Evolutionary conservation across 2,888 invertebrate genomes (phyloP), one percentile per base, ranked within the genome.

Genomic region (Cerastis leucographa): DNA sequence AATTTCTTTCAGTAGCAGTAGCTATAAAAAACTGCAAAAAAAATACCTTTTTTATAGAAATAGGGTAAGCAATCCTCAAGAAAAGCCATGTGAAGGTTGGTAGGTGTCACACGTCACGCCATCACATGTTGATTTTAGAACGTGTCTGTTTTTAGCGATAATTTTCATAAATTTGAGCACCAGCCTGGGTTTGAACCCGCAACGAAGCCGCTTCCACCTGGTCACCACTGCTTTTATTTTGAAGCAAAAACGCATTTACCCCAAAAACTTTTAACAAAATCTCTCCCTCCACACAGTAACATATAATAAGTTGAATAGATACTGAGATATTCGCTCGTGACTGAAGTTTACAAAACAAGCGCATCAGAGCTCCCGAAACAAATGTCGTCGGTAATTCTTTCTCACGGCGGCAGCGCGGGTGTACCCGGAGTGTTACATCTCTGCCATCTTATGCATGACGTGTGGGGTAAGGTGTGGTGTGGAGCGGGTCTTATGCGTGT

Each of bases 351-450:
- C 91, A 91, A 90, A 91, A 91, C 90, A 91, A 90, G 90, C 90
- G 92, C 91, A 92, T 92, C 92, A 90, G 90, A 92, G 92, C 90
- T 92, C 92, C 85, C 89, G 93, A 92, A 93, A 94, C 94, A 95
- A 95, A 95, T 95, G 95, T 94, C 92, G 93, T 87, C 93, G 91
- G 89, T 92, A 92, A 92, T 95, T 93, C 93, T 92, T 95, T 95
- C 95, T 94, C 95, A 95, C 95, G 94, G 92, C 35, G 3, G 35
- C 35, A 35, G 3, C 72, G 82, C 90, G 87, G 94, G 92, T 70
- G 82, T 90, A 88, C 35, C 35, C 90, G 88, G 91, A 89, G 91
- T 90, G 90, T 91, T 92, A 92, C 94, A 94, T 93, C 93, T 91
- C 93, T 92, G 89, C 89, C 92, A 90, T 92, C 93, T 93, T 92